Base-by-base conservation (phyloP, 2,888 invertebrate genomes). In the Strigamia transsilvanica region DNA sequence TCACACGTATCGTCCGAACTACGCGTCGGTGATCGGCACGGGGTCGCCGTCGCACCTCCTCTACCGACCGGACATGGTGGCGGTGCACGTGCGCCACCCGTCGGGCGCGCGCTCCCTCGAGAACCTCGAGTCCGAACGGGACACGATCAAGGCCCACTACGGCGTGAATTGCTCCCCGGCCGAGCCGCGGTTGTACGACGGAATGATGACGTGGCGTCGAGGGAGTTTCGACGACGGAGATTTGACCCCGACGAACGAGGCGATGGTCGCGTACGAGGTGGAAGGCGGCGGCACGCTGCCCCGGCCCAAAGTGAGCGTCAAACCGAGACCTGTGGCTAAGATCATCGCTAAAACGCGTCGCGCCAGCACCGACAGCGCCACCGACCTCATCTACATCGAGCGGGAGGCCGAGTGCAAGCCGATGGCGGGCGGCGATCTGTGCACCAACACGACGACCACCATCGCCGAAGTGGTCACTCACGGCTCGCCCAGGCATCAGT, bases 181-280 rank as follows among this genome's bases (percentile, higher is more conserved):
- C n/a, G 82, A 82, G 18, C 78, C 51, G n/a, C 77, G 82, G 3
- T 23, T 46, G 27, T 82, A 82, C 42, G 82, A 82, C 77, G 82
- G 82, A 13, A 82, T 82, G 82, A 61, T 78, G 85, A 84, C 61
- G 85, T 93, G 93, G 93, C 91, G 93, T 86, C 88, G 90, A 83
- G 91, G 94, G 85, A 93, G 94, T 84, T 94, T 94, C 87, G 95
- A 96, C 87, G 96, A 96, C 87, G 96, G 96, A 21, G 96, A 96
- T 88, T 93, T 96, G 84, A 96, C 96, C 42, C 94, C 94, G 15
- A 96, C 96, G 79, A 96, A 96, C 87, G 95, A 96, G 88, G 84
- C 83, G 81, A 82, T 66, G 56, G 73, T 81, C n/a, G 61, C 80
- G 27, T 82, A 81, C 80, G 83, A 77, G 51, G 80, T 51, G 73